Evolutionary conservation across 2,888 invertebrate species (phyloP).

Genomic region (Taenaris catops): DNA sequence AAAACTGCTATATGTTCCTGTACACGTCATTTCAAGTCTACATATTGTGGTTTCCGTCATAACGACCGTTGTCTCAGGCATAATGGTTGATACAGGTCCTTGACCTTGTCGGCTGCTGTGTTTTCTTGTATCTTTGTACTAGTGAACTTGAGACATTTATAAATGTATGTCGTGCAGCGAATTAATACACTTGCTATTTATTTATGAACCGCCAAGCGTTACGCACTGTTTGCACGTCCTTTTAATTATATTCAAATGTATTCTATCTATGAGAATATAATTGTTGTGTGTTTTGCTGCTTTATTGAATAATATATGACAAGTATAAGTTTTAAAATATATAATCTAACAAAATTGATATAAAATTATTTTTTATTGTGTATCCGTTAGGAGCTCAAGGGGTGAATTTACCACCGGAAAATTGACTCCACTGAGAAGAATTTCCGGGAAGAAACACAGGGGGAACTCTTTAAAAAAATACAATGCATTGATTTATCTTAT

Average conservation of each 20-base stretch:
- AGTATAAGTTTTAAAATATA: background rate
- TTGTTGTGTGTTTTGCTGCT: background rate
- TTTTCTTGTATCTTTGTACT: slow-evolving; percentile 26
- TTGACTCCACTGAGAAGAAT: no score
- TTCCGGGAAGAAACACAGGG: no score
- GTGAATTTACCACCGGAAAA: no score
- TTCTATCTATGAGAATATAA: background rate
- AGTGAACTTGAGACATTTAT: slow-evolving; percentile 26
- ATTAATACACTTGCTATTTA: slow-evolving; percentile 19
- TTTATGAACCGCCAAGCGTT: slow-evolving; percentile 19
- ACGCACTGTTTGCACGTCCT: slow-evolving; percentile 10
- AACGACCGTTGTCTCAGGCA: slow-evolving; percentile 25
- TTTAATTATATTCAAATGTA: slow-evolving; percentile 8
- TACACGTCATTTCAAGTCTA: slow-evolving; percentile 22
- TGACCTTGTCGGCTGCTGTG: slow-evolving; percentile 29
- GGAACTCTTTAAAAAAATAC: no score
- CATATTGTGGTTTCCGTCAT: slow-evolving; percentile 27
- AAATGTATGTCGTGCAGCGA: slow-evolving; percentile 24
- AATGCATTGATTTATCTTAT: no score
- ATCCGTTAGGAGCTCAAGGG: no score
- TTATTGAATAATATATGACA: no score
- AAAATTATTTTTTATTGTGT: no score
- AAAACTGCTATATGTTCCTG: slow-evolving; percentile 2
- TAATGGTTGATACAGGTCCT: slow-evolving; percentile 27
- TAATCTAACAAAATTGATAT: no score